Conservation (phyloP, 2,888 invertebrate species). For the Lobophora halterata region DNA sequence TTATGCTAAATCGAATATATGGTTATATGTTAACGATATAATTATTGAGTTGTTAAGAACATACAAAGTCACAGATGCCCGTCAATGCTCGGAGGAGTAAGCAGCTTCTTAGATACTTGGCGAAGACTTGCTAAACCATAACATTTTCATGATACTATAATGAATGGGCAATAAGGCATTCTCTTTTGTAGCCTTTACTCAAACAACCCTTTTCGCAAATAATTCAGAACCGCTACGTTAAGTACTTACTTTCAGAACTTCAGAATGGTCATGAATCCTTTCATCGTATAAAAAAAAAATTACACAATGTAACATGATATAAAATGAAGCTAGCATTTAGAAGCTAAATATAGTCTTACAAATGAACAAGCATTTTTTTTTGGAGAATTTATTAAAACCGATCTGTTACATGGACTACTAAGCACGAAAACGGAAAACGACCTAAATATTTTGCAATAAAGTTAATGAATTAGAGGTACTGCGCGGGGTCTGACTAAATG, state of each 20-base stretch:
- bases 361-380: slow-evolving; percentile 9
- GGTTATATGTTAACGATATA: slow-evolving; percentile 22
- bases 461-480: slow-evolving; percentile 24
- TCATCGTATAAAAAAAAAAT: slow-evolving; percentile 8
- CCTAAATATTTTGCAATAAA: slow-evolving; percentile 31
- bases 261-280: slow-evolving; percentile 10
- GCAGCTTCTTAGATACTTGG: slow-evolving; percentile 15
- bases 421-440: slow-evolving; percentile 27
- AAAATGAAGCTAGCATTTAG: slow-evolving; percentile 14
- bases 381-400: slow-evolving; percentile 19
- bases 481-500: slow-evolving; percentile 51
- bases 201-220: background rate
- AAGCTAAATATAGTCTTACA: slow-evolving; percentile 13
- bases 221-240: too few relatives aligned
- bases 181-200: background rate
- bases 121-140: slow-evolving; percentile 10
- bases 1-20: slow-evolving; percentile 33
- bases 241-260: too few relatives aligned
- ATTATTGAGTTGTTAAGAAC: slow-evolving; percentile 28
- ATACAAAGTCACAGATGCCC: slow-evolving; percentile 24
- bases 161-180: background rate
- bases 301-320: background rate
- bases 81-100: slow-evolving; percentile 9
- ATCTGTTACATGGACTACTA: slow-evolving; percentile 20
- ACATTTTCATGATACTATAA: slow-evolving; percentile 7